Evolutionary conservation across 30 jellyfish, hydroid and myxozoan species (phyloP).

Genomic region (Aurelia coerulea): DNA sequence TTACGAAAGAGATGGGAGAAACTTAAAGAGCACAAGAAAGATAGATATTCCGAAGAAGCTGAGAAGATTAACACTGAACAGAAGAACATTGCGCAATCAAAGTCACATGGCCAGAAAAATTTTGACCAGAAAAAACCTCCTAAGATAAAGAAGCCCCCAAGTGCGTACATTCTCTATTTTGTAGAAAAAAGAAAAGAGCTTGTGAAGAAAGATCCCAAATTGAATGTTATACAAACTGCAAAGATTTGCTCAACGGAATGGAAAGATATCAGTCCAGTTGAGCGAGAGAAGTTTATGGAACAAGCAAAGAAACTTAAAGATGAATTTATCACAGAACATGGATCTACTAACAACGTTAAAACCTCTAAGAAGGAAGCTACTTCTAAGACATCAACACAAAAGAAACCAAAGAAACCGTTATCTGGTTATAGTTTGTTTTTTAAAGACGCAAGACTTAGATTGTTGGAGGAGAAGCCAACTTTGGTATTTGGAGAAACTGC

Average conservation of each 20-base stretch:
- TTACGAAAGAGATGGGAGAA: constrained; percentile 52
- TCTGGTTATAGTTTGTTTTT: not conserved
- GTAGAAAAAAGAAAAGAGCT: constrained; percentile 33
- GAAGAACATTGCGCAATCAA: not conserved
- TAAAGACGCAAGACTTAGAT: not conserved
- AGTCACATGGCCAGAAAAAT: not conserved
- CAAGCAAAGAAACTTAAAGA: constrained; percentile 17
- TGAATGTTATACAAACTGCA: constrained; percentile 38
- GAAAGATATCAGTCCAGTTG: constrained; percentile 21
- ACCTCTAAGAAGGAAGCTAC: too few relatives aligned
- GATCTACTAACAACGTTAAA: not conserved
- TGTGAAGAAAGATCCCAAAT: constrained; percentile 21
- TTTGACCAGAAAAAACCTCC: not conserved
- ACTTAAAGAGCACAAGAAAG: constrained; percentile 43
- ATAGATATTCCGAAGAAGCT: constrained; percentile 28
- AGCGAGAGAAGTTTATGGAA: not conserved
- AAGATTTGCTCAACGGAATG: constrained; percentile 16
- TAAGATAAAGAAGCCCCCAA: constrained; percentile 11
- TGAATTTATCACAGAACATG: not conserved
- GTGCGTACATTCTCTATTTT: constrained; percentile 23
- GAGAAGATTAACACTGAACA: constrained; percentile 20
- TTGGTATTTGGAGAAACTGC: not conserved
- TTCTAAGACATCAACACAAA: too few relatives aligned
- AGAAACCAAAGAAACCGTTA: not conserved
- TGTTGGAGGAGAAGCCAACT: not conserved